phyloP scores from a whole-genome alignment of 1,140 invertebrate genomes.

The Nautilus pompilius region DNA sequence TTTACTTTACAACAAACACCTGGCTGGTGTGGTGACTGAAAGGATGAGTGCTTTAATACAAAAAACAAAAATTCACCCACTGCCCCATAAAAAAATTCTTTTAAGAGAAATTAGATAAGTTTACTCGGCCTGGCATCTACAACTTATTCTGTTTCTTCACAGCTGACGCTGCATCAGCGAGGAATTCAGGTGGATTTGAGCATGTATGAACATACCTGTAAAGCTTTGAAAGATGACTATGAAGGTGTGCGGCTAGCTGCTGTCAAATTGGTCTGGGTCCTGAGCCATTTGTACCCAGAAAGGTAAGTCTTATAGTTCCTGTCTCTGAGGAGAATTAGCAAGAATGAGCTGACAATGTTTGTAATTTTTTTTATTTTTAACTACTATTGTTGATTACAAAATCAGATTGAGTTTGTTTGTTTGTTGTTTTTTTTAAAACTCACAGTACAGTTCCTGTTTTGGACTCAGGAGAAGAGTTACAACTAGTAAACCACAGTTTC shows the following conservation, averaged over 20 bases:
- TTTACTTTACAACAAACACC: too few species aligned
- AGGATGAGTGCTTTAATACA: too few species aligned
- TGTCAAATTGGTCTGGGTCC: constrained; percentile 78
- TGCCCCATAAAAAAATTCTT: too few species aligned
- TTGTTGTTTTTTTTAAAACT: constrained; percentile 17
- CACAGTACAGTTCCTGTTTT: constrained; percentile 39
- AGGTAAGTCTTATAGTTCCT: constrained; percentile 62
- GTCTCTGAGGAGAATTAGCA: too few species aligned
- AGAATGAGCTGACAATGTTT: too few species aligned
- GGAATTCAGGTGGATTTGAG: constrained; percentile 73
- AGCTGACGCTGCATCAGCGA: constrained; percentile 70
- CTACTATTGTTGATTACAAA: not conserved
- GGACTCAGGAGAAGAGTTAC: constrained; percentile 55
- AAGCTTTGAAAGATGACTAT: constrained; percentile 87
- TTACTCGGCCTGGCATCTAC: too few species aligned
- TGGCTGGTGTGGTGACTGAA: too few species aligned
- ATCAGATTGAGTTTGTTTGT: not conserved
- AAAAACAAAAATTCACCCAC: too few species aligned
- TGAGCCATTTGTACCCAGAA: constrained; percentile 84
- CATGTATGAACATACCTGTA: constrained; percentile 78
- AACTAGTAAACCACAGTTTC: constrained; percentile 95
- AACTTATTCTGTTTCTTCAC: constrained; percentile 18
- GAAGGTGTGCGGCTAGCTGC: constrained; percentile 87
- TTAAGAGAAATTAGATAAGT: too few species aligned
- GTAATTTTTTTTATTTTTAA: too few species aligned